Conservation (phyloP, 2,113 vertebrate species). For the Megaleporinus macrocephalus region DNA sequence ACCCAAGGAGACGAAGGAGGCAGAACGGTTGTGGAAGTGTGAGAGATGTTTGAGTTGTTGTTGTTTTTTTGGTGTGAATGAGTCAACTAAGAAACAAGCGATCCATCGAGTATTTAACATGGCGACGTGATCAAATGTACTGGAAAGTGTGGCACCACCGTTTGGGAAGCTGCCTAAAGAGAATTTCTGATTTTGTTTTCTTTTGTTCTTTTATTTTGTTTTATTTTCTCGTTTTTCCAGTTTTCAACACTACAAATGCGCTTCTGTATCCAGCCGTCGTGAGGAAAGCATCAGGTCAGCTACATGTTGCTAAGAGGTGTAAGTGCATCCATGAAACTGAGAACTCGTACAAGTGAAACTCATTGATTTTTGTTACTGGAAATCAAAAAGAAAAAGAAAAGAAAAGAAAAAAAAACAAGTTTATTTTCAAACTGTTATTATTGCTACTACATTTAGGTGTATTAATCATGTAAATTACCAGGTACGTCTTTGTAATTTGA, state of each 20-base stretch:
- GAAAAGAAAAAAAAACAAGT: neutral
- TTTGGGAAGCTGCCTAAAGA: neutral
- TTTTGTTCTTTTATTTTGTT: neutral
- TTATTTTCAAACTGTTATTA: constrained; percentile 43
- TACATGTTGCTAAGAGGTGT: neutral
- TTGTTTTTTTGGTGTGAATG: constrained; percentile 27
- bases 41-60: neutral
- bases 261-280: neutral
- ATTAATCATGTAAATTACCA: constrained; percentile 47
- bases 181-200: neutral
- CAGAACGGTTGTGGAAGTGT: neutral
- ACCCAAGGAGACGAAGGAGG: constrained; percentile 68
- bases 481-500: constrained; percentile 43
- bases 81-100: constrained; percentile 15
- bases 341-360: neutral
- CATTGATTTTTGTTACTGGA: constrained; percentile 34
- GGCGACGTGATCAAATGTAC: constrained; percentile 31
- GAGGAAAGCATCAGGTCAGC: neutral
- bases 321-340: neutral
- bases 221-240: neutral
- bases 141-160: constrained; percentile 3
- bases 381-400: neutral
- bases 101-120: constrained; percentile 28
- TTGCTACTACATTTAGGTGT: constrained; percentile 45
- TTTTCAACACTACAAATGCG: neutral